Conservation (phyloP, 2,797 vertebrate species). For the Spheniscus humboldti region DNA sequence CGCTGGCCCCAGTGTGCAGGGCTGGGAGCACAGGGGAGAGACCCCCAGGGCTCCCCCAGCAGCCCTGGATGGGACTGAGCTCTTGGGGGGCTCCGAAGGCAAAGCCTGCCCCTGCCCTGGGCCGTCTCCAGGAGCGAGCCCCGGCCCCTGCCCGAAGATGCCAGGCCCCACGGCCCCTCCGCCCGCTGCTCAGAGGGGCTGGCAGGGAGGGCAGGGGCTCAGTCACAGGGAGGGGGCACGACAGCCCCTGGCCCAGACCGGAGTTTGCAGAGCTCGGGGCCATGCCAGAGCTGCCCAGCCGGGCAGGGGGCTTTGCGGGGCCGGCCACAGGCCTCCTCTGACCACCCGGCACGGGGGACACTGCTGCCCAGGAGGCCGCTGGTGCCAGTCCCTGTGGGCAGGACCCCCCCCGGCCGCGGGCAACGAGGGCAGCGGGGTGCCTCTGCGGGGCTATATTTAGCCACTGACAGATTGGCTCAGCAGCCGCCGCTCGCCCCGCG, state of each 20-base stretch:
- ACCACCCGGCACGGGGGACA: accelerated
- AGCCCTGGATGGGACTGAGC: neutral
- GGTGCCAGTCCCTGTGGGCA: neutral
- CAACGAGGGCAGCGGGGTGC: neutral
- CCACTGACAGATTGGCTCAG: neutral
- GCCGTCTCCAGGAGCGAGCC: neutral
- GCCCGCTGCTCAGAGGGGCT: neutral
- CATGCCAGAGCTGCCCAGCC: neutral
- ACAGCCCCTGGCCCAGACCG: neutral
- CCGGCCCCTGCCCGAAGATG: neutral
- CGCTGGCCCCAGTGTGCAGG: neutral
- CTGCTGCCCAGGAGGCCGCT: neutral
- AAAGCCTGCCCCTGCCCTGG: neutral
- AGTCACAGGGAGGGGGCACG: neutral
- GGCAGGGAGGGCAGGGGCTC: neutral
- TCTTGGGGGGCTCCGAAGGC: neutral
- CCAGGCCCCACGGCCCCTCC: neutral
- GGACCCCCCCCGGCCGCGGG: neutral
- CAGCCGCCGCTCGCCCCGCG: neutral
- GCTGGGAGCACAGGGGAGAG: neutral
- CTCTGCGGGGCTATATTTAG: neutral
- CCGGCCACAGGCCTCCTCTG: neutral
- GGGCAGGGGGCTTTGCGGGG: neutral
- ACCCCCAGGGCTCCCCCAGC: neutral
- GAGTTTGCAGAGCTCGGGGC: neutral